phyloP scores from a whole-genome alignment of 2,113 vertebrate genomes.

The Bufo gargarizans region DNA sequence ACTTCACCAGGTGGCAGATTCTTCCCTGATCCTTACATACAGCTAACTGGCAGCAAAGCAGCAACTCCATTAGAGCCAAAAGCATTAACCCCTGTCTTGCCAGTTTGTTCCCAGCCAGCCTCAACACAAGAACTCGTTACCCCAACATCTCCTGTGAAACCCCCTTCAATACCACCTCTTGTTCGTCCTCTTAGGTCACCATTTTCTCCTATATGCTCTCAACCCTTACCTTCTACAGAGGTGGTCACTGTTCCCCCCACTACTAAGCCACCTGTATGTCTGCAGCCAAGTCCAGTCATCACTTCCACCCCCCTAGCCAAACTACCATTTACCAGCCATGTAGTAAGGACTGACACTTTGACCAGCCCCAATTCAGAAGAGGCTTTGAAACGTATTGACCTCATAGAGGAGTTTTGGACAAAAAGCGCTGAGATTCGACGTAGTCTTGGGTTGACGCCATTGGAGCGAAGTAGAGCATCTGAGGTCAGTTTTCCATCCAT shows the following conservation, averaged over 20 bases:
- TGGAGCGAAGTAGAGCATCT: constrained; percentile 77
- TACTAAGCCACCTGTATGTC: constrained; percentile 84
- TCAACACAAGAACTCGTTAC: constrained; percentile 75
- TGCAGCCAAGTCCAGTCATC: constrained; percentile 83
- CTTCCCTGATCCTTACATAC: constrained; percentile 76
- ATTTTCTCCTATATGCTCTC: constrained; percentile 84
- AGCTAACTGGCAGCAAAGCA: constrained; percentile 60
- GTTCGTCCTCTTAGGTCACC: constrained; percentile 66
- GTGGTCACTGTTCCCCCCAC: constrained; percentile 76
- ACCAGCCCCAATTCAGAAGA: constrained; percentile 74
- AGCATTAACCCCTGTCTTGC: constrained; percentile 65
- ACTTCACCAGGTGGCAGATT: constrained; percentile 72
- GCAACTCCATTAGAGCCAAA: constrained; percentile 40
- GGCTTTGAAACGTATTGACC: constrained; percentile 79
- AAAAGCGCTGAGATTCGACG: constrained; percentile 95
- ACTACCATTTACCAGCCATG: constrained; percentile 65
- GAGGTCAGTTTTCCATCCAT: constrained; percentile 73
- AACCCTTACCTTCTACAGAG: constrained; percentile 83
- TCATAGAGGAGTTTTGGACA: constrained; percentile 96
- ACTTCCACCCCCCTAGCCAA: constrained; percentile 83
- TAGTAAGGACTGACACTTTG: constrained; percentile 63
- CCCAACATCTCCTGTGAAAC: constrained; percentile 68
- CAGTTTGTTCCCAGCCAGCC: constrained; percentile 82
- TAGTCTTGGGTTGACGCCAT: constrained; percentile 86
- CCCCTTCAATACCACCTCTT: constrained; percentile 69